A percentile compares a stretch with the other conserved stretches of the same genome.
phyloP scores from a whole-genome alignment of 1,140 invertebrate genomes.

The Plodia interpunctella region DNA sequence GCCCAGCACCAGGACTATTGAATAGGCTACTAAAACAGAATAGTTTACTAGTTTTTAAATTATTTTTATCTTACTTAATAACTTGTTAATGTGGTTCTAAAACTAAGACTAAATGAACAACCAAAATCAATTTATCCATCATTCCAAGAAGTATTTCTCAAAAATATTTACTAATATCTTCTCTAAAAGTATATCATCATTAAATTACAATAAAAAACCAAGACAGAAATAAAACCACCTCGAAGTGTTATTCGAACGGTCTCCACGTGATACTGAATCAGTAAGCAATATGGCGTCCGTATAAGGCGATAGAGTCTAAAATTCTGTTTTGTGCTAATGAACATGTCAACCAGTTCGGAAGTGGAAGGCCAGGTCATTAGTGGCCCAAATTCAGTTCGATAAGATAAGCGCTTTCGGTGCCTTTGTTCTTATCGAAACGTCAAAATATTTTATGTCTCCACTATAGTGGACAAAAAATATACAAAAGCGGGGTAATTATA shows the following conservation, averaged over 20 bases:
- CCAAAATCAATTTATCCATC: no score
- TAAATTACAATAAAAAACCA: neutral
- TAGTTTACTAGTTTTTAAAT: no score
- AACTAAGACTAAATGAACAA: no score
- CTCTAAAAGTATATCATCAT: neutral
- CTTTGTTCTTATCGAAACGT: constrained; percentile 59
- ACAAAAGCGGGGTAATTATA: constrained; percentile 36
- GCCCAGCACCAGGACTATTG: no score
- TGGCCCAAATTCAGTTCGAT: constrained; percentile 45
- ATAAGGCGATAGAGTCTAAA: constrained; percentile 9
- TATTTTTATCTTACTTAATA: no score
- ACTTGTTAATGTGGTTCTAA: no score
- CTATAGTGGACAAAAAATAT: constrained; percentile 33
- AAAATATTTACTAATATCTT: no score
- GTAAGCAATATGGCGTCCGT: neutral
- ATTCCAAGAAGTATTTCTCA: neutral
- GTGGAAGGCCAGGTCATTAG: constrained; percentile 49
- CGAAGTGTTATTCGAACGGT: neutral
- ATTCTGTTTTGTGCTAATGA: constrained; percentile 27
- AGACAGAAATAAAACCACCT: neutral
- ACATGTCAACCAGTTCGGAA: constrained; percentile 44
- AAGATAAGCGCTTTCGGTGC: constrained; percentile 57
- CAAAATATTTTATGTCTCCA: constrained; percentile 60
- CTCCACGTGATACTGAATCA: neutral
- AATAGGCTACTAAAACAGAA: neutral